A percentile compares a stretch with the other conserved stretches of the same genome.
Evolutionary conservation across 2,888 invertebrate species (phyloP).

Genomic region (Cantharis rustica): DNA sequence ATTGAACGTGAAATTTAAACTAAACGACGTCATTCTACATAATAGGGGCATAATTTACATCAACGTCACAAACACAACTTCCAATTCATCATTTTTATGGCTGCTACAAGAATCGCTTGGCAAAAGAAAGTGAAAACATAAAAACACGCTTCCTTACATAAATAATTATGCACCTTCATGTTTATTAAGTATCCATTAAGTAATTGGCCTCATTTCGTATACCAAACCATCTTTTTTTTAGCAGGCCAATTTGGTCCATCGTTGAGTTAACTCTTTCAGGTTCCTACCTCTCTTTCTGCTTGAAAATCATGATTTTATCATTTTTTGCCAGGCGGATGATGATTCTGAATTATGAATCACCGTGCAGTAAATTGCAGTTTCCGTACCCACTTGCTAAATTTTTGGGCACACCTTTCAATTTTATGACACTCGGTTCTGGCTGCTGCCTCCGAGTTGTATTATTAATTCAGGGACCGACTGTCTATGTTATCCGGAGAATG

Average conservation of each 20-base stretch:
- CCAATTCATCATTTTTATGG: neutral
- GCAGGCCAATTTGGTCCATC: neutral
- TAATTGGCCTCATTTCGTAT: neutral
- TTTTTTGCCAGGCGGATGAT: too few species aligned
- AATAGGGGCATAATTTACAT: neutral
- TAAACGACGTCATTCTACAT: neutral
- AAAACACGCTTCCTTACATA: neutral
- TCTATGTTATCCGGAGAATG: neutral
- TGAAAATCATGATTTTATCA: too few species aligned
- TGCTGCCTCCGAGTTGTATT: neutral
- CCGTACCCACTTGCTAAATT: neutral
- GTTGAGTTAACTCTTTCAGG: neutral
- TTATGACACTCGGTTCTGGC: neutral
- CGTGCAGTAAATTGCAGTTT: neutral
- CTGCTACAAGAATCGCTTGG: neutral
- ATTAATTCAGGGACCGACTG: neutral
- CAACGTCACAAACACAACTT: neutral
- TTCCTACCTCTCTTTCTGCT: too few species aligned
- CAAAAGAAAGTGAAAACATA: neutral
- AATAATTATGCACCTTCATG: neutral
- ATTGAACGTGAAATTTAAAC: neutral
- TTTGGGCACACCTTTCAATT: neutral
- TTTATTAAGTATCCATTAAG: neutral
- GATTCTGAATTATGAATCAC: neutral
- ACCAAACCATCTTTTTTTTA: neutral